Evolutionary conservation across 2,888 invertebrate genomes (phyloP).

Genomic region (Papilio demoleus): DNA sequence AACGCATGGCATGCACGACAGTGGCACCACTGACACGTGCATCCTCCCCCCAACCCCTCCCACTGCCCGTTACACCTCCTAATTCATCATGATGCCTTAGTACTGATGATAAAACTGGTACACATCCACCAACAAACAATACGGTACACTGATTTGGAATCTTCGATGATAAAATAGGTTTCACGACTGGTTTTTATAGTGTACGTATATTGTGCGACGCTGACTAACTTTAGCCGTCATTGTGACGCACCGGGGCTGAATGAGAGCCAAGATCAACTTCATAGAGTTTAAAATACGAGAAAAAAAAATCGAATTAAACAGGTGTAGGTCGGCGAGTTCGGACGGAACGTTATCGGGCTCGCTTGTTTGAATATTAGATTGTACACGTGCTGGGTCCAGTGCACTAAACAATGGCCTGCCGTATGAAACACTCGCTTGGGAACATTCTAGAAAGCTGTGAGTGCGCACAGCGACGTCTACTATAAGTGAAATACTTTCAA

Average conservation of each 20-base stretch:
- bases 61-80: constrained; percentile 61
- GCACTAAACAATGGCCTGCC: constrained; percentile 59
- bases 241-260: constrained; percentile 49
- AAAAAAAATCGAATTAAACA: constrained; percentile 47
- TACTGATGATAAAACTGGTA: constrained; percentile 74
- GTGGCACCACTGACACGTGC: constrained; percentile 57
- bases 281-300: constrained; percentile 22
- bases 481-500: neutral
- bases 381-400: constrained; percentile 57
- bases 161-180: neutral
- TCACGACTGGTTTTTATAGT: constrained; percentile 1
- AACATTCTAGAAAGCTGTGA: constrained; percentile 42
- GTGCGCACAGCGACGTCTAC: neutral
- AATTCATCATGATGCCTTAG: constrained; percentile 64
- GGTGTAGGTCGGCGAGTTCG: constrained; percentile 51
- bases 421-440: constrained; percentile 50
- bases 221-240: constrained; percentile 46
- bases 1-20: constrained; percentile 75
- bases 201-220: constrained; percentile 10
- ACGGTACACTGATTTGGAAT: constrained; percentile 20
- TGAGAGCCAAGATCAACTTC: constrained; percentile 46
- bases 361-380: constrained; percentile 53
- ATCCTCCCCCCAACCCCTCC: constrained; percentile 48
- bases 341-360: constrained; percentile 57
- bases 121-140: constrained; percentile 68